Percentiles rank a stretch among this genome's conserved stretches.
These are phyloP conservation scores for Pegoplata infirma DNA, from an alignment of 2,888 invertebrate genomes.

Conservation along the genomic window DNA sequence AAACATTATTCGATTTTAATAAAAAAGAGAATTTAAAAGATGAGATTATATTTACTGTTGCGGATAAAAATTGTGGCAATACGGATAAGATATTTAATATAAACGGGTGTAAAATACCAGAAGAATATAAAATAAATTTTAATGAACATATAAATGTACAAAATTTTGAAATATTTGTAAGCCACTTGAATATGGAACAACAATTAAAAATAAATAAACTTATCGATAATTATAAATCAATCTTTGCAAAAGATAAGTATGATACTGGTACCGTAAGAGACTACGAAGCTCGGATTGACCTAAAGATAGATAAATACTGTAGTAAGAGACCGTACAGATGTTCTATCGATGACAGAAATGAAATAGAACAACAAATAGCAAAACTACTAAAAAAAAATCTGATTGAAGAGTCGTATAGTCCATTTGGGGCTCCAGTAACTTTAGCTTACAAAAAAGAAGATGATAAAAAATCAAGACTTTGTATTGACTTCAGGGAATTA, in stretches of 20 bases:
- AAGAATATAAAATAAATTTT: constrained; percentile 52
- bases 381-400: constrained; percentile 51
- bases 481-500: constrained; percentile 47
- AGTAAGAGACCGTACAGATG: constrained; percentile 60
- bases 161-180: constrained; percentile 38
- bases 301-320: constrained; percentile 62
- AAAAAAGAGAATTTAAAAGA: neutral
- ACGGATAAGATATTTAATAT: neutral
- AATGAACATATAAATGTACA: constrained; percentile 46
- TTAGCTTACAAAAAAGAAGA: constrained; percentile 64
- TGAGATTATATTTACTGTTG: neutral
- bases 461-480: constrained; percentile 57
- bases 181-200: constrained; percentile 34
- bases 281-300: constrained; percentile 66
- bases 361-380: constrained; percentile 61
- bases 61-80: neutral
- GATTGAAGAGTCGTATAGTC: constrained; percentile 61
- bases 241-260: constrained; percentile 67
- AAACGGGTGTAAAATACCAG: constrained; percentile 1
- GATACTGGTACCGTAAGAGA: constrained; percentile 65
- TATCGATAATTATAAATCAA: constrained; percentile 61
- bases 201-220: constrained; percentile 59
- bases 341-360: constrained; percentile 56
- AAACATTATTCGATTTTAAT: constrained; percentile 7
- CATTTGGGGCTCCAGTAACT: constrained; percentile 63